A percentile compares a stretch with the other conserved stretches of the same genome.
Evolutionary conservation across 1,140 invertebrate genomes (phyloP).

Genomic region (Drosophila kurseongensis): DNA sequence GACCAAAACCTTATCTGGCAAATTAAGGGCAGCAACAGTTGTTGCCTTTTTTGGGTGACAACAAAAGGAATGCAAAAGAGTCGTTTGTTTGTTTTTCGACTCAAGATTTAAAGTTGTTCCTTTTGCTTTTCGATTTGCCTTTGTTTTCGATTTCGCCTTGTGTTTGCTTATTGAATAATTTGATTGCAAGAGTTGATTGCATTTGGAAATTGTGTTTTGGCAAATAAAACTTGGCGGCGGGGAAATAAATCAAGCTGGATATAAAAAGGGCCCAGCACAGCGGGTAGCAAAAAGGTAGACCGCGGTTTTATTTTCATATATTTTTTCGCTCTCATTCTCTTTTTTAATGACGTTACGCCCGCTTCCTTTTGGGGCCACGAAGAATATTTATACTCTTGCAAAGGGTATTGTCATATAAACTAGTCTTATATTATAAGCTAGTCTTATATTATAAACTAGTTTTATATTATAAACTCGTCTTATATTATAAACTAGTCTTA

Average conservation of each 20-base stretch:
- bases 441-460: too few relatives aligned
- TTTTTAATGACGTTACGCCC: slow-evolving; percentile 77
- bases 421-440: too few relatives aligned
- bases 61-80: slow-evolving; percentile 17
- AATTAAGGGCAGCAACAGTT: slow-evolving; percentile 1
- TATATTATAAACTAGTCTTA: too few relatives aligned
- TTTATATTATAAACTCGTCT: too few relatives aligned
- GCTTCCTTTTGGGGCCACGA: slow-evolving; percentile 58
- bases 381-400: slow-evolving; percentile 8
- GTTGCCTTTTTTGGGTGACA: slow-evolving; percentile 20
- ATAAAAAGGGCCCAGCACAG: slow-evolving; percentile 44
- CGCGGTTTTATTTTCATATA: slow-evolving; percentile 6
- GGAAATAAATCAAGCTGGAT: slow-evolving; percentile 67
- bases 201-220: slow-evolving; percentile 54
- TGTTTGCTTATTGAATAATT: slow-evolving; percentile 49
- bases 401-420: too few relatives aligned
- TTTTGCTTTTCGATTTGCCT: slow-evolving; percentile 12
- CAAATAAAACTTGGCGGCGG: slow-evolving; percentile 52
- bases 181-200: slow-evolving; percentile 53
- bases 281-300: slow-evolving; percentile 22
- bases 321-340: slow-evolving; percentile 27
- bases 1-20: not conserved
- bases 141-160: slow-evolving; percentile 27
- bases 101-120: slow-evolving; percentile 17
- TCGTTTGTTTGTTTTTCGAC: slow-evolving; percentile 7